phyloP scores from a whole-genome alignment of 2,888 invertebrate genomes.

The Penaeus monodon region DNA sequence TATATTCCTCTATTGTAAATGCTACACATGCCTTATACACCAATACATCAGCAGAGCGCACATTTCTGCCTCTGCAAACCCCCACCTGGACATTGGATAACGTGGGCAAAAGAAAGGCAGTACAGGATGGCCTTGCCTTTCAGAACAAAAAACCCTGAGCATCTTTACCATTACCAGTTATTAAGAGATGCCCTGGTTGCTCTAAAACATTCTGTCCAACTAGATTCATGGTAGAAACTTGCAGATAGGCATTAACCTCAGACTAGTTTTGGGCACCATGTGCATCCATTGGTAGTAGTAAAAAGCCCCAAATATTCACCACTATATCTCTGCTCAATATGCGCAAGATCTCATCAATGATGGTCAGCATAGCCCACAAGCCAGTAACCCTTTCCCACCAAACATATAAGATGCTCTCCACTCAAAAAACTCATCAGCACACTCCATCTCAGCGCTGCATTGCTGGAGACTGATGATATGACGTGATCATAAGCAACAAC shows the following conservation, averaged over 20 bases:
- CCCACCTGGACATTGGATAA: background rate
- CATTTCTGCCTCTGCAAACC: background rate
- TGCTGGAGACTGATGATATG: background rate
- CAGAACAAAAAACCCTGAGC: background rate
- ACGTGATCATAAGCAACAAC: background rate
- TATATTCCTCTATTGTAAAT: no score
- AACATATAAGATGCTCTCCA: no score
- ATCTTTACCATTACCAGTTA: background rate
- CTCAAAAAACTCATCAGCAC: no score
- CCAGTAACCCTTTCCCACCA: no score
- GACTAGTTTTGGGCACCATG: conserved; percentile 5
- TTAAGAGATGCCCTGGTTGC: background rate
- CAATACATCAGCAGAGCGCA: background rate
- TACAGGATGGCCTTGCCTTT: background rate
- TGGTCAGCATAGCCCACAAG: background rate
- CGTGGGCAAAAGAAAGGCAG: background rate
- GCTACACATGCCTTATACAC: background rate
- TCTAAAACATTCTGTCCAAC: background rate
- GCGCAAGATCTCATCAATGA: background rate
- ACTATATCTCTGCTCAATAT: background rate
- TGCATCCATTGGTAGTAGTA: background rate
- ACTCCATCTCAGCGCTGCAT: no score
- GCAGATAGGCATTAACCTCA: conserved; percentile 15
- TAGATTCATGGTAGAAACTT: background rate
- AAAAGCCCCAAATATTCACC: background rate